Conservation (phyloP, 2,113 vertebrate species). For the Halichoeres trimaculatus region DNA sequence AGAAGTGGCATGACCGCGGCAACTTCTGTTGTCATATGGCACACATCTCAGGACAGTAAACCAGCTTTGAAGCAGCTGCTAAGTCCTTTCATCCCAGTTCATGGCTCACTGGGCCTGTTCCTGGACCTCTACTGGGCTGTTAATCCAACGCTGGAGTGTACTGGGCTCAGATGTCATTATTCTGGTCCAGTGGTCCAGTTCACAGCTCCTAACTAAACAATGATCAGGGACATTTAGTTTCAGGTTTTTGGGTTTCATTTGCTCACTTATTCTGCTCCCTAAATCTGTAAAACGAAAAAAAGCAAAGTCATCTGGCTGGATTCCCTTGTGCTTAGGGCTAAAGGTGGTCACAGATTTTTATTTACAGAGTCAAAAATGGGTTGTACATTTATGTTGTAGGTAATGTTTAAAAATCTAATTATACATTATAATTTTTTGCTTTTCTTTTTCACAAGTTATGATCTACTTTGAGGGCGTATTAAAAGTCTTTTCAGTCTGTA, state of each 20-base stretch:
- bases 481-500: neutral
- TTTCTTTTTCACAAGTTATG: too few species aligned
- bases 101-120: constrained; percentile 22
- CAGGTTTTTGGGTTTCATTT: neutral
- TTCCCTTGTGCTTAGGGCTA: neutral
- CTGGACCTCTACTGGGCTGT: neutral
- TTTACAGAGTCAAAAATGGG: too few species aligned
- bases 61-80: constrained; percentile 68
- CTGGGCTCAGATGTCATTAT: constrained; percentile 8
- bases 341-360: neutral
- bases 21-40: constrained; percentile 41
- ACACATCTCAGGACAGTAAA: constrained; percentile 48
- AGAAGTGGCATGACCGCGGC: constrained; percentile 22
- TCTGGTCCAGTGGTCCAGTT: neutral
- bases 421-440: too few species aligned
- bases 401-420: too few species aligned
- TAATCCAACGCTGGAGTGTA: neutral
- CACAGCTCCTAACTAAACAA: neutral
- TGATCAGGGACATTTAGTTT: neutral
- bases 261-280: neutral
- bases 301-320: neutral
- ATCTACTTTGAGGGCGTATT: too few species aligned
- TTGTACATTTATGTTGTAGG: too few species aligned
- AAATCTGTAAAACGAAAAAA: neutral
- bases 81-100: constrained; percentile 32